Percentiles rank a stretch among this genome's conserved stretches.
phyloP scores from a whole-genome alignment of 2,113 vertebrate genomes.

The Tenebrosternarchus preto region DNA sequence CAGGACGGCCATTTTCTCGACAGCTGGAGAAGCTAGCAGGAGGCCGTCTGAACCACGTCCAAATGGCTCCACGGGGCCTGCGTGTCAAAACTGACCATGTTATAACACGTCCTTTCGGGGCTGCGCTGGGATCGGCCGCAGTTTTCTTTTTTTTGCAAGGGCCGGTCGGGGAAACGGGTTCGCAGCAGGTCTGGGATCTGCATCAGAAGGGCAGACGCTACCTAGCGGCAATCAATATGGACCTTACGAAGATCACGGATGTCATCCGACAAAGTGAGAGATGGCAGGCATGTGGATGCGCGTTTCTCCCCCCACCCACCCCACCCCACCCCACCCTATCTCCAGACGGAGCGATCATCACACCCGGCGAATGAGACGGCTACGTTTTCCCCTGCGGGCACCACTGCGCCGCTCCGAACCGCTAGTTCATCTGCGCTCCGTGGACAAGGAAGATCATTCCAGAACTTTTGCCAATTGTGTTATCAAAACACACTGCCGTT shows the following conservation, averaged over 20 bases:
- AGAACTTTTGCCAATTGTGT: slow-evolving; percentile 8
- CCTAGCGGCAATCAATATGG: background rate
- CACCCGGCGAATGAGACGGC: background rate
- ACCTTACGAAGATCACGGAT: slow-evolving; percentile 4
- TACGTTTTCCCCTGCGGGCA: background rate
- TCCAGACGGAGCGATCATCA: slow-evolving; percentile 9
- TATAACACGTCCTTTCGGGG: background rate
- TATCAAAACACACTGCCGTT: slow-evolving; percentile 25
- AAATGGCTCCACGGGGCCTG: slow-evolving; percentile 17
- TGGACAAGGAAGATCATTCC: background rate
- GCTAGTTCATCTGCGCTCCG: background rate
- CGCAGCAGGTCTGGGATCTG: background rate
- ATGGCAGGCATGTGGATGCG: background rate
- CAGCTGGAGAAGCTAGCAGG: slow-evolving; percentile 34
- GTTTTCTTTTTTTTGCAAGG: background rate
- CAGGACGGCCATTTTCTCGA: slow-evolving; percentile 40
- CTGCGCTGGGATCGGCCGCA: background rate
- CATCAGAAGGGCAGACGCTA: background rate
- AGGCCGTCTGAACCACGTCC: slow-evolving; percentile 30
- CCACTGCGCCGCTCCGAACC: background rate
- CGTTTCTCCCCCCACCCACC: too few species aligned
- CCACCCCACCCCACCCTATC: too few species aligned
- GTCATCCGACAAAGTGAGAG: background rate
- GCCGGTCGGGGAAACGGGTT: background rate
- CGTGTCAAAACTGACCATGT: slow-evolving; percentile 3